phyloP scores from a whole-genome alignment of 2,888 invertebrate species.

The Pyrocoelia pectoralis region DNA sequence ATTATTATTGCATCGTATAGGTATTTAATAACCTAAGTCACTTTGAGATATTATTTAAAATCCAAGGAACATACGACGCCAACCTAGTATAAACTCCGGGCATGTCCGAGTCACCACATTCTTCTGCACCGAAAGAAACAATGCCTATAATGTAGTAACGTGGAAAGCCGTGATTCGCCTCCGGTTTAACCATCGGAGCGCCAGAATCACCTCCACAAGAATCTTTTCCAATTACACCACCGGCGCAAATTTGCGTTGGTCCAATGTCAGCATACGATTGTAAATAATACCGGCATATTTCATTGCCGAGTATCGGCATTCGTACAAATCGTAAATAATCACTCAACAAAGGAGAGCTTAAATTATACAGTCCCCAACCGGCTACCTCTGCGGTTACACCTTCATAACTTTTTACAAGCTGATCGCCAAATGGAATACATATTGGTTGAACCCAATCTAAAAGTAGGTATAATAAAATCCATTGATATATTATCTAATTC shows the following conservation, averaged over 20 bases:
- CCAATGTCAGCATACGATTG: slow-evolving; percentile 8
- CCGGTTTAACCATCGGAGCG: slow-evolving; percentile 63
- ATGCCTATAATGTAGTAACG: slow-evolving; percentile 67
- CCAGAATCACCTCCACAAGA: slow-evolving; percentile 71
- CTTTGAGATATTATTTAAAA: slow-evolving; percentile 60
- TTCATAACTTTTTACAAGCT: slow-evolving; percentile 53
- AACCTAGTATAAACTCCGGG: slow-evolving; percentile 70
- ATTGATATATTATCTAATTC: no score
- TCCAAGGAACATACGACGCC: slow-evolving; percentile 66
- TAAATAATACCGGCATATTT: slow-evolving; percentile 41
- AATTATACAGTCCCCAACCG: slow-evolving; percentile 58
- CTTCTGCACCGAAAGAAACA: slow-evolving; percentile 66
- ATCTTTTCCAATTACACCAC: slow-evolving; percentile 65
- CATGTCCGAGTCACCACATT: slow-evolving; percentile 62
- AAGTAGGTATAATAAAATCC: slow-evolving; percentile 25
- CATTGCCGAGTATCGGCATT: slow-evolving; percentile 48
- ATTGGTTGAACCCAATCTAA: slow-evolving; percentile 67
- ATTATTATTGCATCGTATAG: no score
- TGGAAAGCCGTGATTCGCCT: slow-evolving; percentile 57
- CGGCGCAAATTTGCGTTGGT: slow-evolving; percentile 51
- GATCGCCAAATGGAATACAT: slow-evolving; percentile 63
- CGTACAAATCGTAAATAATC: slow-evolving; percentile 50
- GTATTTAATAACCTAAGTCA: not conserved
- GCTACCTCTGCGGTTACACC: slow-evolving; percentile 64
- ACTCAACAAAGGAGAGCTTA: slow-evolving; percentile 45